Base-by-base conservation (phyloP, 2,888 invertebrate genomes). In the Fabriciana adippe region DNA sequence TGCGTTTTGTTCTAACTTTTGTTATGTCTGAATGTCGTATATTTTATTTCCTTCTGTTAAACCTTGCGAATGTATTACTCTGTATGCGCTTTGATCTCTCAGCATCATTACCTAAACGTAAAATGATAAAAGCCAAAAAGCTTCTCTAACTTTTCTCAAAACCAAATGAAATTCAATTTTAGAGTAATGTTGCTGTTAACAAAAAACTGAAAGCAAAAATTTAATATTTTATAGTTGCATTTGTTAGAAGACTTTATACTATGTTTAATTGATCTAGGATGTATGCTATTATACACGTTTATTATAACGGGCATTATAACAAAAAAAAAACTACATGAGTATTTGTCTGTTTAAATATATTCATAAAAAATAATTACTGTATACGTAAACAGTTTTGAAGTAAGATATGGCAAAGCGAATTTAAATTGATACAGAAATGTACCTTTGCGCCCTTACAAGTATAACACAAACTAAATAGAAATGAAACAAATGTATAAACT, bases 61-160 rank as follows among this genome's bases (percentile, higher is more conserved):
- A 45, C 54, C 35, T 54, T 18, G 62, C 62, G 62, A 54, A 63
- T 63, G 31, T 60, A 2, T 51, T 18, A 31, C 15, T 61, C 5
- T 50, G 16, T 50, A 6, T 50, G 16, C 16, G 15, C 50, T 50
- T 13, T 16, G 51, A 18, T 26, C 41, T 35, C 35, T 31, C 14
- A 35, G 16, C 51, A 51, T 11, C 11, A 16, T 31, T 60, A n/a
- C 61, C 6, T 61, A 21, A 51, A 51, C 35, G 35, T 61, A 13
- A 31, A 51, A 31, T 51, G n/a, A 16, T 35, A 16, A n/a, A 14
- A 41, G 8, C 41, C 8, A 16, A 16, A 51, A 51, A 51, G 31
- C 50, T 61, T n/a, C 11, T 5, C 8, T 41, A 53, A 18, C 15
- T 53, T 41, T 53, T 4, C n/a, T 31, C 18, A 15, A 18, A 51